phyloP scores from a whole-genome alignment of 2,797 vertebrate species.

The Lutjanus campechanus region DNA sequence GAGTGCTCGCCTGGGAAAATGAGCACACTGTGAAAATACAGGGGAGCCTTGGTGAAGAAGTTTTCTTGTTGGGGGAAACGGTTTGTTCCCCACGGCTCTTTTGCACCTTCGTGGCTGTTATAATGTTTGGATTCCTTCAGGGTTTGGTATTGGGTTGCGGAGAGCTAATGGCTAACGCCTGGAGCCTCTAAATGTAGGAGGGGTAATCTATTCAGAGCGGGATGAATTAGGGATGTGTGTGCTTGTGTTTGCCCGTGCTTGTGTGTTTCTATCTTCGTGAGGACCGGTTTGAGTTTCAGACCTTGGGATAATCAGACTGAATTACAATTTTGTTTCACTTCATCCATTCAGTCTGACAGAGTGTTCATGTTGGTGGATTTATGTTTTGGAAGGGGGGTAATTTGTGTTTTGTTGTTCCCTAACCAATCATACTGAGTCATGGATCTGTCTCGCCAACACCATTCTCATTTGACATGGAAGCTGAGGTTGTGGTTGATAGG shows the following conservation, averaged over 20 bases:
- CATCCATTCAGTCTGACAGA: neutral
- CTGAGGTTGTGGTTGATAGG: neutral
- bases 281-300: slow-evolving; percentile 2
- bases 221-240: neutral
- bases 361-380: neutral
- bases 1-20: neutral
- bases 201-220: neutral
- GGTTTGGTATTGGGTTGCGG: slow-evolving; percentile 2
- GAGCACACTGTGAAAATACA: neutral
- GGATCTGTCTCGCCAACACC: neutral
- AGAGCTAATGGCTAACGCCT: slow-evolving; percentile 12
- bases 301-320: neutral
- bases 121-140: slow-evolving; percentile 4
- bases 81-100: neutral
- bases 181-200: neutral
- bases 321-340: neutral
- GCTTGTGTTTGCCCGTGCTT: neutral
- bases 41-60: neutral
- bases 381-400: neutral
- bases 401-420: neutral
- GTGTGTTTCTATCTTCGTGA: neutral
- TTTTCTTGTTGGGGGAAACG: neutral
- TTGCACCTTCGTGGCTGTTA: neutral
- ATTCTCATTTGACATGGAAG: too few species aligned
- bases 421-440: neutral